Evolutionary conservation across 2,797 vertebrate genomes (phyloP).

Genomic region (Gymnopithys bicolor): DNA sequence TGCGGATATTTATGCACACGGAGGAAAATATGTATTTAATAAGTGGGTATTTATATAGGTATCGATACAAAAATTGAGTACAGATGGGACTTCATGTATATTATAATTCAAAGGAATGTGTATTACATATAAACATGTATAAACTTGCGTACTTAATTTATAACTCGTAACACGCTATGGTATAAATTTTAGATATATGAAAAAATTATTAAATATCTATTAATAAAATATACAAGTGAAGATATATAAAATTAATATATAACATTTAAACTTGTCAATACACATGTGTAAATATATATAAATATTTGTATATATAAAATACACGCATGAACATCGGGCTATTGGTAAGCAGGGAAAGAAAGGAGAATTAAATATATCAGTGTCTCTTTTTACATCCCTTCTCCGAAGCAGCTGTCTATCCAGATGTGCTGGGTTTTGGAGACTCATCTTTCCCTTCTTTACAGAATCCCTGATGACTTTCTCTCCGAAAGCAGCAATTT

Average conservation of each 20-base stretch:
- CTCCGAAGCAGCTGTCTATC: not conserved
- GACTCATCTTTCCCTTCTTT: not conserved
- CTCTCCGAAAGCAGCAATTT: not conserved
- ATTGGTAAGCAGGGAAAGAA: not conserved
- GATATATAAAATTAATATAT: fast-evolving
- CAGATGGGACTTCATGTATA: not conserved
- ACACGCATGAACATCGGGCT: fast-evolving
- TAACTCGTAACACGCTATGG: not conserved
- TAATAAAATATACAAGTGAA: not conserved
- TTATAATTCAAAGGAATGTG: not conserved
- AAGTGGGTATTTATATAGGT: not conserved
- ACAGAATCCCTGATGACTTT: not conserved
- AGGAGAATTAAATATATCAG: not conserved
- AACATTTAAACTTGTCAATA: not conserved
- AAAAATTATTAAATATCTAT: not conserved
- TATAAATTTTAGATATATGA: not conserved
- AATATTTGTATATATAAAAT: not conserved
- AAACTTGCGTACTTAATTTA: not conserved
- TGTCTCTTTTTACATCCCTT: not conserved
- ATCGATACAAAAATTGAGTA: fast-evolving
- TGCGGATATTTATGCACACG: fast-evolving
- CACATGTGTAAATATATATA: fast-evolving
- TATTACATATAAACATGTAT: not conserved
- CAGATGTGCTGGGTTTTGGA: not conserved
- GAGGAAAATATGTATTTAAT: fast-evolving